These are phyloP conservation scores for Gryllus longicercus DNA, from an alignment of 2,888 invertebrate genomes.

Conservation along the genomic window DNA sequence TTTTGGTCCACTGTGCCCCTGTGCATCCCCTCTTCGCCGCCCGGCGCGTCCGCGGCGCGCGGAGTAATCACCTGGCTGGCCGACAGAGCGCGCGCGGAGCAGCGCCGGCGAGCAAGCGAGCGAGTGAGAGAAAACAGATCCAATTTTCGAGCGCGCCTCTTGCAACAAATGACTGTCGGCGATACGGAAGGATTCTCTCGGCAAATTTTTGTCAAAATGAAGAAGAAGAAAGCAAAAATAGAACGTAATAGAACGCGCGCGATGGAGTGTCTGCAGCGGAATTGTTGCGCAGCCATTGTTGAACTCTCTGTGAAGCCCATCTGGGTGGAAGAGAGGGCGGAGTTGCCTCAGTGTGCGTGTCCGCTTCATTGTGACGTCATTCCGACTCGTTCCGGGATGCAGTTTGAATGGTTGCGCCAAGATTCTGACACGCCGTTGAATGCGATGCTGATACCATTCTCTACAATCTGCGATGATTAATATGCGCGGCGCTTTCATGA, in stretches of 20 bases:
- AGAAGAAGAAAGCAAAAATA: not conserved
- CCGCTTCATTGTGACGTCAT: not conserved
- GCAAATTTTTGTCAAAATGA: not conserved
- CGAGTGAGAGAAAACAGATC: not conserved
- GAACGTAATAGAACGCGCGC: too few species aligned
- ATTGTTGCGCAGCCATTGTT: too few species aligned
- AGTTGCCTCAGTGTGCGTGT: too few species aligned
- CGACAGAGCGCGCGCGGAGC: too few species aligned
- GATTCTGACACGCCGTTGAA: not conserved
- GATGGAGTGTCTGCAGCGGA: too few species aligned
- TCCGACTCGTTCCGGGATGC: not conserved
- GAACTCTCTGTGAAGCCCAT: too few species aligned
- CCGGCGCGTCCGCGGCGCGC: too few species aligned
- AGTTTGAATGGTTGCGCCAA: not conserved
- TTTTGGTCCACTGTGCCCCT: too few species aligned
- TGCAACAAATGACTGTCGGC: slow-evolving; percentile 22
- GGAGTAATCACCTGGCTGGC: too few species aligned
- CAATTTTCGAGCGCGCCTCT: slow-evolving; percentile 24
- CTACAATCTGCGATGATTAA: not conserved
- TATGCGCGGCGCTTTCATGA: not conserved
- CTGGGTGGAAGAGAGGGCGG: too few species aligned
- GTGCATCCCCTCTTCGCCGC: too few species aligned
- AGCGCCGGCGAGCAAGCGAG: too few species aligned
- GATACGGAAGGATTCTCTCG: not conserved
- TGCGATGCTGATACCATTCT: not conserved